phyloP scores from a whole-genome alignment of 2,113 vertebrate genomes.

The Phalacrocorax pelagicus region DNA sequence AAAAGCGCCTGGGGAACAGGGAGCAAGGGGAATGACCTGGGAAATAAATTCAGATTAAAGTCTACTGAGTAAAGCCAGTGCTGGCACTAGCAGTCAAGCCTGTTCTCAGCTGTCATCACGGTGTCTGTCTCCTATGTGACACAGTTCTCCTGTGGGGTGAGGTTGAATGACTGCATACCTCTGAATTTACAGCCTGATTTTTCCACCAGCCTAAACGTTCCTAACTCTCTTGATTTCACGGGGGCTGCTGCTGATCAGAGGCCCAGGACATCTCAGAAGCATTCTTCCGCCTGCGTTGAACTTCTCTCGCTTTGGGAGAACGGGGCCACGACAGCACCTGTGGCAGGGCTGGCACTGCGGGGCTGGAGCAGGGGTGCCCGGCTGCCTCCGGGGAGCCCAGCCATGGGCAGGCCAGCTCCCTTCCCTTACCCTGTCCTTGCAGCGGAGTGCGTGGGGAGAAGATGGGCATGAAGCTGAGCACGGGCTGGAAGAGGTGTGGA shows the following conservation, averaged over 20 bases:
- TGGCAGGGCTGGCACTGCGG: neutral
- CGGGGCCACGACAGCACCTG: neutral
- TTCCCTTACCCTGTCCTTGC: neutral
- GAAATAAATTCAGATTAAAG: neutral
- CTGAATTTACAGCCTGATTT: neutral
- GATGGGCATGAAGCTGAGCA: neutral
- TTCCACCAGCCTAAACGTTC: neutral
- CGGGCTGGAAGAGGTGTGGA: neutral
- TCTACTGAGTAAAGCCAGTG: neutral
- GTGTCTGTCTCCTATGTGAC: no score
- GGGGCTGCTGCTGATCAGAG: neutral
- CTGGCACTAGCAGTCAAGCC: neutral
- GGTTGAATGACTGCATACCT: neutral
- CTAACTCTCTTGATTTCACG: neutral
- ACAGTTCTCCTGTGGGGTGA: neutral
- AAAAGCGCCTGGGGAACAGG: neutral
- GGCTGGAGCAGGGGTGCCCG: neutral
- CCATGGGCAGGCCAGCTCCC: neutral
- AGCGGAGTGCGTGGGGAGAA: neutral
- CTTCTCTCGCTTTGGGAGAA: neutral
- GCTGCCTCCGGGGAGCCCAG: neutral
- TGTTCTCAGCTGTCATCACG: accelerated
- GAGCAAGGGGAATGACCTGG: neutral
- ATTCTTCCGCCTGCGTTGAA: neutral
- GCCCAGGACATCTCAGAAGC: neutral